Percentiles rank a stretch among this genome's conserved stretches.
Evolutionary conservation across 2,888 invertebrate genomes (phyloP).

Genomic region (Rhingia rostrata): DNA sequence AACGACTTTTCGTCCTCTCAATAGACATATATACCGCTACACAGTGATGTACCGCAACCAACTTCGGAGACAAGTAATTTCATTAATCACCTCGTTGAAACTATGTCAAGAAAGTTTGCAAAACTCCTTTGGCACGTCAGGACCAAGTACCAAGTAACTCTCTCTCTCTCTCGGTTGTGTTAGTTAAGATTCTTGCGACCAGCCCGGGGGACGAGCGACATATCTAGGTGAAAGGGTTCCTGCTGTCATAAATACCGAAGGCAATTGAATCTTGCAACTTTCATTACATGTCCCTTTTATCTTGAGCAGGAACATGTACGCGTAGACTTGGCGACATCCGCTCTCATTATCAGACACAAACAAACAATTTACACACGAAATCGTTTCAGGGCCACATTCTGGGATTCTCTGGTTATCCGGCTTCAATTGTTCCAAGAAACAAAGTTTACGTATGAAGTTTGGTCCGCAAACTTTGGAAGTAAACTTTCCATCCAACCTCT

Average conservation of each 20-base stretch:
- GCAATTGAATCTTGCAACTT: constrained; percentile 61
- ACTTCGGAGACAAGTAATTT: constrained; percentile 68
- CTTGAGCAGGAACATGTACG: constrained; percentile 20
- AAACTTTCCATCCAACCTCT: constrained; percentile 21
- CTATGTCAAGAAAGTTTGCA: constrained; percentile 69
- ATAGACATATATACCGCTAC: constrained; percentile 24
- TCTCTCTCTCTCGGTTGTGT: constrained; percentile 26
- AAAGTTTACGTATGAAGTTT: constrained; percentile 54
- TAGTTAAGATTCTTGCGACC: no score
- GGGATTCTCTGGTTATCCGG: constrained; percentile 8
- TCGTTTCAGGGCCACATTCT: constrained; percentile 37
- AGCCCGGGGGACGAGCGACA: not conserved
- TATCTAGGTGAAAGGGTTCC: not conserved
- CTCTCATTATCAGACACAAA: constrained; percentile 24
- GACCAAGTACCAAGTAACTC: constrained; percentile 29
- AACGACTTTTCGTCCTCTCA: constrained; percentile 33
- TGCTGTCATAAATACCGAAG: constrained; percentile 50
- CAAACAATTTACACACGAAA: constrained; percentile 51
- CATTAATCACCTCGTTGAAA: constrained; percentile 72
- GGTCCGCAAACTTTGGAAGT: constrained; percentile 12
- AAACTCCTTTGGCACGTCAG: constrained; percentile 16
- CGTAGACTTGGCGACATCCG: constrained; percentile 41
- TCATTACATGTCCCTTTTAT: not conserved
- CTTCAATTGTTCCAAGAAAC: constrained; percentile 2
- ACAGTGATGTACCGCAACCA: constrained; percentile 34